Evolutionary conservation across 2,888 invertebrate species (phyloP).

Genomic region (Trissoscelio sp.): DNA sequence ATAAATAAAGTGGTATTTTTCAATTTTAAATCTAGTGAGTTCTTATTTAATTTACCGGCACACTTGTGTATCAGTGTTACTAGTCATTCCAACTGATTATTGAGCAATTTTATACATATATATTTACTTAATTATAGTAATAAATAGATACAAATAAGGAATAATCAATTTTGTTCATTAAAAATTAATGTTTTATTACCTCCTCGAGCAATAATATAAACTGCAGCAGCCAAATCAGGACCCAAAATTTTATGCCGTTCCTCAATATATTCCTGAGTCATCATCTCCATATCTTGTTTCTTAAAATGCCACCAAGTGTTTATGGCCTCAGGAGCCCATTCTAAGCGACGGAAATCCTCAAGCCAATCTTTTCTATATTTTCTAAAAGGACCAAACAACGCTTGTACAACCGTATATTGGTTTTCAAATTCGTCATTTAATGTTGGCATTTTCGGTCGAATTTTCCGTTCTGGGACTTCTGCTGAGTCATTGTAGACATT

Average conservation of each 20-base stretch:
- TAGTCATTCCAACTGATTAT: no score
- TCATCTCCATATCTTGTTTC: slow-evolving; percentile 35
- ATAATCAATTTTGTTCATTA: neutral
- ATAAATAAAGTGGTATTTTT: no score
- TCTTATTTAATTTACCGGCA: no score
- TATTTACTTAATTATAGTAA: no score
- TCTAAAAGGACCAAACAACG: neutral
- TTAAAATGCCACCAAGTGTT: slow-evolving; percentile 6
- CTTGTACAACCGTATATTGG: neutral
- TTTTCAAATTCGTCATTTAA: neutral
- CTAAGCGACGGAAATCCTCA: slow-evolving; percentile 39
- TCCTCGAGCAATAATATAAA: slow-evolving; percentile 91
- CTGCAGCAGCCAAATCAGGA: slow-evolving; percentile 92
- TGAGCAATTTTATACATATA: no score
- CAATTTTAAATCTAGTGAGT: no score
- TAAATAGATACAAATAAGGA: neutral
- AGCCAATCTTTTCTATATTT: slow-evolving; percentile 39
- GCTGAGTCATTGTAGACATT: slow-evolving; percentile 17
- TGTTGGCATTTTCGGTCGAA: neutral
- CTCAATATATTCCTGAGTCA: slow-evolving; percentile 85
- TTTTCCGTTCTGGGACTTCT: neutral
- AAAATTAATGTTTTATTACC: slow-evolving; percentile 82
- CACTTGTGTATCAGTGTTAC: no score
- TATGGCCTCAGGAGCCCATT: slow-evolving; percentile 25
- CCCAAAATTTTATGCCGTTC: slow-evolving; percentile 88